Conservation (phyloP, 1,140 invertebrate genomes). For the Sarcophaga peregrina region DNA sequence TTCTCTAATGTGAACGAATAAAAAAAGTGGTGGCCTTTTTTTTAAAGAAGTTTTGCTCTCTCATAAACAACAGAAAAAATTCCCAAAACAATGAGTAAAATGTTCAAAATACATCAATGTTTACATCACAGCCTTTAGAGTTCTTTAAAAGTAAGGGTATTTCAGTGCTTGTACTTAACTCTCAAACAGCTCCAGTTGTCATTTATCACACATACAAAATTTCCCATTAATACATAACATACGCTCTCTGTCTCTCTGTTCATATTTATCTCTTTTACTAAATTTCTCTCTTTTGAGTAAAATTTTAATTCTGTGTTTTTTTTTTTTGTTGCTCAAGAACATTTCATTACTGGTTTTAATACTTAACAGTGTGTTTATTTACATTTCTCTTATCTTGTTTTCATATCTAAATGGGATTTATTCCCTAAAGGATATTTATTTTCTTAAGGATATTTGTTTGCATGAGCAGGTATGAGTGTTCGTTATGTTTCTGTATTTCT, state of each 20-base stretch:
- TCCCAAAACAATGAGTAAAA: too few species aligned
- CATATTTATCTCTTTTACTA: not conserved
- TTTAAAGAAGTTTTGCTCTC: not conserved
- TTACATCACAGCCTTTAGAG: too few species aligned
- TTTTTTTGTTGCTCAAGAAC: not conserved
- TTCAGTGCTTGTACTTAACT: too few species aligned
- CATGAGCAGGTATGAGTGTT: not conserved
- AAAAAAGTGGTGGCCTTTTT: too few species aligned
- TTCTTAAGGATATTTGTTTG: constrained; percentile 1
- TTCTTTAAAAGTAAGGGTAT: too few species aligned
- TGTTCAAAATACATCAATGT: too few species aligned
- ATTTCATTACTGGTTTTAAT: too few species aligned
- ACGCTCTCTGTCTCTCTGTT: not conserved
- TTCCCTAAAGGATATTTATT: constrained; percentile 16
- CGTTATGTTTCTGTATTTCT: not conserved
- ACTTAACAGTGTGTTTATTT: not conserved
- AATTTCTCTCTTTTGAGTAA: not conserved
- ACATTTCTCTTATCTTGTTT: not conserved
- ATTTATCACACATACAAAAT: too few species aligned
- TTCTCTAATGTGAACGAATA: too few species aligned
- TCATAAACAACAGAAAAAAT: too few species aligned
- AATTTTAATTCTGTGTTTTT: not conserved
- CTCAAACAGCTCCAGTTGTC: too few species aligned
- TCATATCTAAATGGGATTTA: constrained; percentile 7
- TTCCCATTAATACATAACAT: not conserved